Evolutionary conservation across 2,888 invertebrate species (phyloP).

Genomic region (Parthenolecanium corni): DNA sequence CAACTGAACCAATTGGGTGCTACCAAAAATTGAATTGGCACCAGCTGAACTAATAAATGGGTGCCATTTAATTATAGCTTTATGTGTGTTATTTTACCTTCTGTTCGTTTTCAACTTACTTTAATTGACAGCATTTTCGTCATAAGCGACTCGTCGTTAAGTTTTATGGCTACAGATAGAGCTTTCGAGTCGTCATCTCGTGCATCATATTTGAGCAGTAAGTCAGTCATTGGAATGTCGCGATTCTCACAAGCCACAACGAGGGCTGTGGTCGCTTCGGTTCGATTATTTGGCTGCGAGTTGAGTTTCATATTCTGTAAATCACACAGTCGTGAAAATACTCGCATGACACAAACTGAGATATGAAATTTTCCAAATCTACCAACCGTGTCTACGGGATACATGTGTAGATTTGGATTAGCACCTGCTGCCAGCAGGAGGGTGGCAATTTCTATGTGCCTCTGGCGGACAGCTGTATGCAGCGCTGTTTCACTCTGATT

Average conservation of each 20-base stretch:
- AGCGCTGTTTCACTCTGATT: constrained; percentile 73
- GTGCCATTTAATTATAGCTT: no score
- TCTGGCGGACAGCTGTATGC: constrained; percentile 65
- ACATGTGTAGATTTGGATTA: constrained; percentile 60
- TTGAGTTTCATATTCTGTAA: neutral
- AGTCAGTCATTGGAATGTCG: constrained; percentile 59
- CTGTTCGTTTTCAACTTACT: constrained; percentile 34
- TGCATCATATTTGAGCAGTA: constrained; percentile 68
- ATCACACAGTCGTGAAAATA: no score
- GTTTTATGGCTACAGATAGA: constrained; percentile 59
- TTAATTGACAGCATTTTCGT: constrained; percentile 75
- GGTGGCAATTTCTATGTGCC: constrained; percentile 58
- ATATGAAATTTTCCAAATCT: neutral
- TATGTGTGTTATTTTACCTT: no score
- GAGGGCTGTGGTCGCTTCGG: constrained; percentile 39
- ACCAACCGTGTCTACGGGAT: constrained; percentile 23
- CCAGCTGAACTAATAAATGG: no score
- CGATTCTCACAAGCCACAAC: constrained; percentile 58
- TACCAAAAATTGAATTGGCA: no score
- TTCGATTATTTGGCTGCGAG: neutral
- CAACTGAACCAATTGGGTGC: no score
- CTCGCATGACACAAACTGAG: no score
- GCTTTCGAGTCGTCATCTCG: constrained; percentile 78
- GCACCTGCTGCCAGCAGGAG: constrained; percentile 66
- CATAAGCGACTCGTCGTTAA: constrained; percentile 61